Evolutionary conservation across 2,888 invertebrate species (phyloP).

Genomic region (Pediacus dermestoides): DNA sequence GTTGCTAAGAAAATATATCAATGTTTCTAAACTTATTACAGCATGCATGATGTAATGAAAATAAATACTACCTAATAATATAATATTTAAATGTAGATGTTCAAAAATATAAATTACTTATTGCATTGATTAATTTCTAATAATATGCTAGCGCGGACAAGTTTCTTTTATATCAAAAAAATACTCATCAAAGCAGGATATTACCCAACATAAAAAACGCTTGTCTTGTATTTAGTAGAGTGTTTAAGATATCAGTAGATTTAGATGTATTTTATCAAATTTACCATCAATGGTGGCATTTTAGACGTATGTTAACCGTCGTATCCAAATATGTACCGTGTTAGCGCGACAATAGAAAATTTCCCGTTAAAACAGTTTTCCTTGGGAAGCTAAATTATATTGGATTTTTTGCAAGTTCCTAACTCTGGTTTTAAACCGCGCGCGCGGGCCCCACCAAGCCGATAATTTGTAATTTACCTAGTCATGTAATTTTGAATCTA

Average conservation of each 20-base stretch:
- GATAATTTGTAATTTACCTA: slow-evolving; percentile 22
- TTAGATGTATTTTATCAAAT: slow-evolving; percentile 36
- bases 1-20: slow-evolving; percentile 34
- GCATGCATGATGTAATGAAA: slow-evolving; percentile 28
- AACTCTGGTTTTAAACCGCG: slow-evolving; percentile 18
- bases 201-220: slow-evolving; percentile 26
- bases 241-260: slow-evolving; percentile 36
- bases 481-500: slow-evolving; percentile 20
- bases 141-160: too few relatives aligned
- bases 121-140: too few relatives aligned
- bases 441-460: slow-evolving; percentile 8
- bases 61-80: too few relatives aligned
- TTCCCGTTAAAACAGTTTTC: too few relatives aligned
- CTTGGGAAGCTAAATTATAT: too few relatives aligned
- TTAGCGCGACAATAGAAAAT: too few relatives aligned
- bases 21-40: slow-evolving; percentile 35
- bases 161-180: too few relatives aligned
- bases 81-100: slow-evolving; percentile 34
- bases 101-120: too few relatives aligned
- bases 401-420: slow-evolving; percentile 30
- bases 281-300: slow-evolving; percentile 40
- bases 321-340: too few relatives aligned
- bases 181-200: too few relatives aligned
- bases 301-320: too few relatives aligned
- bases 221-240: slow-evolving; percentile 33